A percentile compares a stretch with the other conserved stretches of the same genome.
These are phyloP conservation scores for Gavia stellata DNA, from an alignment of 2,113 vertebrate genomes.

Conservation along the genomic window DNA sequence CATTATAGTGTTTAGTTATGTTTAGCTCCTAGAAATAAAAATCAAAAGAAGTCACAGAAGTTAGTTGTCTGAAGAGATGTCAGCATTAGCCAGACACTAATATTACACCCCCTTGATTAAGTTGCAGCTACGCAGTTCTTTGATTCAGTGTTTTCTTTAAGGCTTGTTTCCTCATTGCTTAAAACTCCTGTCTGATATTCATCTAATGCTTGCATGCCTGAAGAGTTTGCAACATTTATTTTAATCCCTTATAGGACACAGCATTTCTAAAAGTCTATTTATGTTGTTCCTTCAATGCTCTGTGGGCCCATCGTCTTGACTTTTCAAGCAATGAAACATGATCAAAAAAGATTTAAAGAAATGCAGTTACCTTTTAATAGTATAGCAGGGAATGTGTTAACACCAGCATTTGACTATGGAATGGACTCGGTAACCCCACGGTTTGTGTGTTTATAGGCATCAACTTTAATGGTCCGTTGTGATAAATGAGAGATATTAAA, in stretches of 20 bases:
- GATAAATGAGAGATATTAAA: slow-evolving; percentile 1
- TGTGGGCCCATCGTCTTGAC: background rate
- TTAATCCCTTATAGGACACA: background rate
- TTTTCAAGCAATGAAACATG: background rate
- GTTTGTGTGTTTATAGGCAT: background rate
- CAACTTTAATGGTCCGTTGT: background rate
- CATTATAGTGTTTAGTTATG: background rate
- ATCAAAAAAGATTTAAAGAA: background rate
- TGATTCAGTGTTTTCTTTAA: background rate
- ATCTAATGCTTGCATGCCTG: background rate
- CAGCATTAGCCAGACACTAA: background rate
- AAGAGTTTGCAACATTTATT: background rate
- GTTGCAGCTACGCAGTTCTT: background rate
- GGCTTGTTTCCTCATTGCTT: background rate
- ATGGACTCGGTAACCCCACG: accelerated
- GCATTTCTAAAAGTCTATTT: background rate
- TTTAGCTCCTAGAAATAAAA: background rate
- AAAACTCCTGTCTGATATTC: background rate
- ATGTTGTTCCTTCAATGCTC: background rate
- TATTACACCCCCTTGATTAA: background rate
- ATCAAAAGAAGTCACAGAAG: background rate
- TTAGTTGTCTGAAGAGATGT: background rate
- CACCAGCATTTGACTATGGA: background rate
- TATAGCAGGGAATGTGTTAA: background rate
- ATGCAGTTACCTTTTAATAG: background rate